Evolutionary conservation across 2,888 invertebrate genomes (phyloP), one percentile per base, ranked within the genome.

Genomic region (Crocallis elinguaria): DNA sequence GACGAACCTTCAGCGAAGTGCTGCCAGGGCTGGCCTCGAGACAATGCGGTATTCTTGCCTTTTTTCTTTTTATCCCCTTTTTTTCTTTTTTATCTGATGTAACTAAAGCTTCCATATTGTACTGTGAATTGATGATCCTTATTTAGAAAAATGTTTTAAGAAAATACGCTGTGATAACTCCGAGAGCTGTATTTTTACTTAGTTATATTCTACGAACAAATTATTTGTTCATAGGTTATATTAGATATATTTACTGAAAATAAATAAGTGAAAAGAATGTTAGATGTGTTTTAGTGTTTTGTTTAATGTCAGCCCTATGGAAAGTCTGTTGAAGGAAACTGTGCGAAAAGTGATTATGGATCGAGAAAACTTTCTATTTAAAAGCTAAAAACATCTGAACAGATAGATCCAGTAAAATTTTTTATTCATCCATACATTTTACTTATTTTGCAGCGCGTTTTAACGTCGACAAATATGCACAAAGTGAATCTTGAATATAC

Each of bases 311-410:
- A 82, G 48, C 80, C 82, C 84, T 85, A 80, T 75, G 77, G 74
- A 77, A 72, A 75, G 77, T 79, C 75, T 79, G 77, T 79, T 71
- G 77, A 73, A 82, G 80, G 79, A 86, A 88, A 86, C 88, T 80
- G 77, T 71, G 78, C 72, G 81, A 82, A 82, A 84, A 85, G 78
- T 86, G 82, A 88, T 89, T 88, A 87, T 81, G 77, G 81, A 86
- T 85, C 75, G 82, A 77, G 75, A 79, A 84, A 82, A 82, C 77
- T 77, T 80, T 78, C 69, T 76, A 77, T 76, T 80, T 73, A 79
- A 81, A 86, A 83, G 69, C 75, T 80, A 77, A 73, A 32, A 1
- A 37, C 23, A 12, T 37, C 13, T 13, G 13, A n/a, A 23, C 13
- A 1, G 11, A 12, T 37, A 3, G 25, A 1, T 25, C 11, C 14